phyloP scores from a whole-genome alignment of 2,797 vertebrate species.

The Scyliorhinus canicula region DNA sequence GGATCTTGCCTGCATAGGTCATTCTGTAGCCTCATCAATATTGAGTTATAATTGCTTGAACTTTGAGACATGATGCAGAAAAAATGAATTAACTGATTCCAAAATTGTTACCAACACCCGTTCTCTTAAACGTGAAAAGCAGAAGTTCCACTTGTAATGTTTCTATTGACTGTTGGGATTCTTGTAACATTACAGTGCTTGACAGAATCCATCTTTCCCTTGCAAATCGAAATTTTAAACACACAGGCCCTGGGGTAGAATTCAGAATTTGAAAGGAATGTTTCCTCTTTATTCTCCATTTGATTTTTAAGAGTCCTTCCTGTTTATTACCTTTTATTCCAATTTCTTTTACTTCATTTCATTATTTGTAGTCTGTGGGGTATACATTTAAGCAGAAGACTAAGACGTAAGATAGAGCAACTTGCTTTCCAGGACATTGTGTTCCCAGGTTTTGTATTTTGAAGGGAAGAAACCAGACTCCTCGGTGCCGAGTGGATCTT shows the following conservation, averaged over 20 bases:
- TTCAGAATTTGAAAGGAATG: conserved; percentile 14
- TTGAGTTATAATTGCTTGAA: conserved; percentile 25
- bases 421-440: too few relatives aligned
- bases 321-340: too few relatives aligned
- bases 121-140: background rate
- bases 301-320: too few relatives aligned
- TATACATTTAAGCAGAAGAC: too few relatives aligned
- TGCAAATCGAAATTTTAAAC: background rate
- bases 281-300: background rate
- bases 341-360: too few relatives aligned
- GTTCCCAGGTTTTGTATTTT: too few relatives aligned
- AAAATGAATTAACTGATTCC: background rate
- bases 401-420: too few relatives aligned
- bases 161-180: background rate
- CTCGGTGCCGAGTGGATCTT: too few relatives aligned
- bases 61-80: background rate
- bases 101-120: background rate
- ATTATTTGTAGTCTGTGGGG: too few relatives aligned
- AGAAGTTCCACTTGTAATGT: background rate
- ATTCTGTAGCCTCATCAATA: background rate
- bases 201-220: background rate
- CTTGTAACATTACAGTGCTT: background rate
- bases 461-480: too few relatives aligned
- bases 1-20: background rate
- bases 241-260: background rate